Evolutionary conservation across 2,888 invertebrate genomes (phyloP), one percentile per base, ranked within the genome.

Genomic region (Ischnus inquisitorius): DNA sequence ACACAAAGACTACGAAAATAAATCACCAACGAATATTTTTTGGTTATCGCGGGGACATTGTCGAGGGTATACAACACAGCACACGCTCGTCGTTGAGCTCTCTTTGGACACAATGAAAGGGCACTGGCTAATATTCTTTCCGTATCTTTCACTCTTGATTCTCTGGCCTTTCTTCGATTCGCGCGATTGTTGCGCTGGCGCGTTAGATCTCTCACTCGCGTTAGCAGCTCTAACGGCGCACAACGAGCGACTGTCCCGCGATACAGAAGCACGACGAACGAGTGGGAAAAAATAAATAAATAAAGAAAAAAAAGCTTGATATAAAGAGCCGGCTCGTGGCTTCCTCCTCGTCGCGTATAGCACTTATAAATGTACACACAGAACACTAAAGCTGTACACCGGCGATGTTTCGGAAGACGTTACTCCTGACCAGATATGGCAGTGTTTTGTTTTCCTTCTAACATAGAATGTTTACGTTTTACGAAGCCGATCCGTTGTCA

Each of bases 271-370:
- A 16, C 16, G 46, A 41, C 22, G 68, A 28, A 46, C 22, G 68
- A 41, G 41, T 62, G 16, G 39, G 69, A 64, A 57, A 54, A 79
- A 46, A 77, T 62, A 82, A 54, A 60, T 54, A 79, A 78, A 79
- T 43, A 46, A 34, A 22, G 3, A 57, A 65, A 71, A 67, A 43
- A 34, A 48, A 25, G 48, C 14, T 1, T 28, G 48, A 75, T 75
- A 34, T 22, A 51, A 75, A 75, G 64, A 51, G 60, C 46, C 43
- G 28, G 19, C 60, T 10, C 3, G 54, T 54, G 54, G 60, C 28
- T 60, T 60, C 28, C 12, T 19, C 57, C 25, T 60, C 60, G n/a
- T 60, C 60, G 2, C 22, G 60, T 34, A 25, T 62, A 34, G n/a
- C 43, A 60, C 43, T 16, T 39, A 19, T 19, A 43, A 3, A 60